Evolutionary conservation across 2,113 vertebrate species (phyloP), one percentile per base, ranked within the genome.

Genomic region (Macaca mulatta): DNA sequence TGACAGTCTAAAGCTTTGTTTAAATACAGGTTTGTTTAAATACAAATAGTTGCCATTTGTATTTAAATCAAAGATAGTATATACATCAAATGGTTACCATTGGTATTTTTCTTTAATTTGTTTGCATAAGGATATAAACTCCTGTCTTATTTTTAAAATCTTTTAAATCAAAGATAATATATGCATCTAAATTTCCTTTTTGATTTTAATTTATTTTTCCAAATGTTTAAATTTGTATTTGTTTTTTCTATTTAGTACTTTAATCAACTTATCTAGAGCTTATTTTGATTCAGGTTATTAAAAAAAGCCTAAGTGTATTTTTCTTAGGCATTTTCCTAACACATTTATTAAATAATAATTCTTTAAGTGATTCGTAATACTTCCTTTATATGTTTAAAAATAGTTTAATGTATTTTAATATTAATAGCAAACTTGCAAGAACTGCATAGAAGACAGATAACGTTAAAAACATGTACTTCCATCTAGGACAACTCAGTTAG

Each of bases 391-490:
- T 55, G 52, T 55, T 55, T 55, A 55, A 55, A 55, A 55, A 55
- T 55, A 55, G 18, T 55, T 55, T 55, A 20, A 55, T 55, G 18
- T 55, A 55, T 20, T 55, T 55, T 55, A 55, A 55, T 55, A 55
- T 99, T 99, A 99, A 99, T 99, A 99, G 99, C 99, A 99, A 99
- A 99, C 99, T 99, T 99, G 99, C 99, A 99, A 99, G 98, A 99
- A 99, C 98, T 99, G 99, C 99, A 99, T 99, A 99, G 99, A 99
- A 99, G 99, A 99, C 98, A 99, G 98, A 99, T 99, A 98, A 99
- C 99, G 99, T 99, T 99, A 99, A 99, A 99, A 99, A 99, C 98
- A 99, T 98, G 98, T 98, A 99, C 98, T 99, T 99, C 98, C 97
- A 99, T 99, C 98, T 99, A 99, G 98, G 98, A 99, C 98, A 99